A percentile compares a stretch with the other conserved stretches of the same genome.
phyloP scores from a whole-genome alignment of 2,888 invertebrate species.

The Agrotis clavis region DNA sequence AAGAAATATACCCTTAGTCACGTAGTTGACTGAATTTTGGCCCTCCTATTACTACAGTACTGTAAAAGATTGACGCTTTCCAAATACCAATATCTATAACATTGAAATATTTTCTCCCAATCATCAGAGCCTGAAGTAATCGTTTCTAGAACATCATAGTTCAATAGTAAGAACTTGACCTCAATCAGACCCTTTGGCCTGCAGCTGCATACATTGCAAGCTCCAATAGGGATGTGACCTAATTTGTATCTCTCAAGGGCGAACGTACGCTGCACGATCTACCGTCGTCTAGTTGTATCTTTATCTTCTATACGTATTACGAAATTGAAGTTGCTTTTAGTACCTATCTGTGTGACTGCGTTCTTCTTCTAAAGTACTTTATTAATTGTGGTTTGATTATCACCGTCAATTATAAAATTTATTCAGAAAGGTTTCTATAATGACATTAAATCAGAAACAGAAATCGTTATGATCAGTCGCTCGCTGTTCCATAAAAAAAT shows the following conservation, averaged over 20 bases:
- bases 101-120: background rate
- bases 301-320: background rate
- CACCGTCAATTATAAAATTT: background rate
- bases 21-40: no score
- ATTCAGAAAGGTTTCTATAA: background rate
- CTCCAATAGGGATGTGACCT: slow-evolving; percentile 77
- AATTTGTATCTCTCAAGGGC: slow-evolving; percentile 69
- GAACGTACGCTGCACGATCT: slow-evolving; percentile 50
- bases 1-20: no score
- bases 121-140: background rate
- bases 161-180: slow-evolving; percentile 65
- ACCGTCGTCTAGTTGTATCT: slow-evolving; percentile 18
- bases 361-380: background rate
- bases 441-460: no score
- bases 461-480: no score
- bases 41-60: no score
- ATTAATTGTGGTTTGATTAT: background rate
- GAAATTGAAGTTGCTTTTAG: background rate
- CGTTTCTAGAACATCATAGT: slow-evolving; percentile 46
- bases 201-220: slow-evolving; percentile 68
- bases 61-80: background rate
- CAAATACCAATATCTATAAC: background rate
- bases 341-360: background rate
- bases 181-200: slow-evolving; percentile 55
- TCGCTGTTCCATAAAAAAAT: no score